phyloP scores from a whole-genome alignment of 1,140 invertebrate genomes.

The Drosophila pandora region DNA sequence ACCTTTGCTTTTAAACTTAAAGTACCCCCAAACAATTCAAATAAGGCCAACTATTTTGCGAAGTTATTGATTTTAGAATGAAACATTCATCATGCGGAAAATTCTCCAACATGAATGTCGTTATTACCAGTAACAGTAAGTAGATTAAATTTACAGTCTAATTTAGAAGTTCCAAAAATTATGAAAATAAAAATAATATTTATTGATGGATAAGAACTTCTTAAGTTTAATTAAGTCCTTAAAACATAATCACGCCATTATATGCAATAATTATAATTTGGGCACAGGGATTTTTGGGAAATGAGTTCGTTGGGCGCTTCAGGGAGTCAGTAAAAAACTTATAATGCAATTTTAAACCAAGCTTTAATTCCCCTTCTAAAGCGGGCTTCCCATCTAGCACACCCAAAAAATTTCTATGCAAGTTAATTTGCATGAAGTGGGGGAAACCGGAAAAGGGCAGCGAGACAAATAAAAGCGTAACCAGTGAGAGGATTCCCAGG shows the following conservation, averaged over 20 bases:
- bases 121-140: too few species aligned
- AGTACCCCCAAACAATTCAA: too few species aligned
- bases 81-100: too few species aligned
- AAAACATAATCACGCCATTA: neutral
- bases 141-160: neutral
- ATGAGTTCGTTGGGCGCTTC: neutral
- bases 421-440: conserved; percentile 79
- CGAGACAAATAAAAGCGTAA: conserved; percentile 76
- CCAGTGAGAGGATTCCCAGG: conserved; percentile 55
- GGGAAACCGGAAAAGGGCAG: conserved; percentile 53
- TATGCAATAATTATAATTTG: conserved; percentile 1
- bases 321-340: conserved; percentile 1
- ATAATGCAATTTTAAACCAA: neutral
- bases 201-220: neutral
- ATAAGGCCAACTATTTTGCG: too few species aligned
- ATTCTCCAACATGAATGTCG: too few species aligned
- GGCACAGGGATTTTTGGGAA: neutral
- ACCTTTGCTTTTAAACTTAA: too few species aligned
- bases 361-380: conserved; percentile 13
- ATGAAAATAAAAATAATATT: too few species aligned
- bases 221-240: neutral
- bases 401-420: conserved; percentile 67
- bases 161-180: too few species aligned
- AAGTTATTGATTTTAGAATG: too few species aligned
- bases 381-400: conserved; percentile 11